phyloP scores from a whole-genome alignment of 2,888 invertebrate species.

The Erebia palarica region DNA sequence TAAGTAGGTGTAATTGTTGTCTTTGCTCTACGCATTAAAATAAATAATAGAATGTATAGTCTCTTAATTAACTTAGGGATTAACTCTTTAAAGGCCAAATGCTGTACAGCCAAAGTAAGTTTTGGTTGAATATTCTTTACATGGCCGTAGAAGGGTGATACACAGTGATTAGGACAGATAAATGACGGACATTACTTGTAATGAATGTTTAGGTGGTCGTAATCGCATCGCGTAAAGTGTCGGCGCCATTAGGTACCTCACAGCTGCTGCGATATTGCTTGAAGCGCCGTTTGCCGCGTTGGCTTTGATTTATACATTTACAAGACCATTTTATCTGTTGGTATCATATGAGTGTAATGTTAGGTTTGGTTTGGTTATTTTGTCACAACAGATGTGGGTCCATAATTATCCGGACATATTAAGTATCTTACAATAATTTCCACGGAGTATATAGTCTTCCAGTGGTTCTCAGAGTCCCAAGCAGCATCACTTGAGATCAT shows the following conservation, averaged over 20 bases:
- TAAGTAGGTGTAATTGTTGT: too few relatives aligned
- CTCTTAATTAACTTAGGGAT: not conserved
- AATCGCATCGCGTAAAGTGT: slow-evolving; percentile 81
- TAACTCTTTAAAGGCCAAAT: not conserved
- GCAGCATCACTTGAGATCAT: too few relatives aligned
- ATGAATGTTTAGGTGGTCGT: slow-evolving; percentile 83
- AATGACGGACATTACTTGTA: slow-evolving; percentile 82
- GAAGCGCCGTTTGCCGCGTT: slow-evolving; percentile 70
- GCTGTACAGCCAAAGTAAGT: slow-evolving; percentile 9
- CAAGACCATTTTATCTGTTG: slow-evolving; percentile 50
- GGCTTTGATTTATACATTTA: slow-evolving; percentile 67
- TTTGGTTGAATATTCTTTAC: slow-evolving; percentile 32
- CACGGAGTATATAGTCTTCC: too few relatives aligned
- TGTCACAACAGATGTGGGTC: too few relatives aligned
- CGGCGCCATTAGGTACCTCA: slow-evolving; percentile 74
- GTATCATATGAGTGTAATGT: slow-evolving; percentile 34
- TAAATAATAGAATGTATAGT: too few relatives aligned
- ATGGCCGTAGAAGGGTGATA: slow-evolving; percentile 47
- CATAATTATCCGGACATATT: too few relatives aligned
- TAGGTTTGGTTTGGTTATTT: not conserved
- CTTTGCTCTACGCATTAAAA: too few relatives aligned
- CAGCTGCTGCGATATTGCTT: slow-evolving; percentile 81
- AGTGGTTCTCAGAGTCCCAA: too few relatives aligned
- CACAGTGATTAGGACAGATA: slow-evolving; percentile 80
- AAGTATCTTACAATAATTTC: too few relatives aligned